Evolutionary conservation across 1,140 invertebrate species (phyloP).

Genomic region (Neodiprion fabricii): DNA sequence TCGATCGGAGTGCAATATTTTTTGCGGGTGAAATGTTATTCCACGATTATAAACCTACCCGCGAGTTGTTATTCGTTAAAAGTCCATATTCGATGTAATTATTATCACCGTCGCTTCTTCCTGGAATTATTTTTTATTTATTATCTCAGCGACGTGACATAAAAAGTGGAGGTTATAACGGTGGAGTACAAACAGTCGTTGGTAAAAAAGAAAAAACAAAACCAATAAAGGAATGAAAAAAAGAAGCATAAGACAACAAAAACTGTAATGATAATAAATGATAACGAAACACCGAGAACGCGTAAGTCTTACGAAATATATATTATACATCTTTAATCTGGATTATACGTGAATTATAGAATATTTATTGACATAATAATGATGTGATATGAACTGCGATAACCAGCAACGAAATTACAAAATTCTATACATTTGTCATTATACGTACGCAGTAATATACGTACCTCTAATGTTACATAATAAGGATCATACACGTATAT

Average conservation of each 20-base stretch:
- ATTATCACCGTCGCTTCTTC: too few species aligned
- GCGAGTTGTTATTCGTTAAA: too few species aligned
- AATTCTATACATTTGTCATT: too few species aligned
- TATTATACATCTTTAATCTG: not conserved
- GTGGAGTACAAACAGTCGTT: not conserved
- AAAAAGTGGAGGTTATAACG: not conserved
- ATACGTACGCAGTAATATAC: not conserved
- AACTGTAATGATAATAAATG: too few species aligned
- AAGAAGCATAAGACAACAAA: not conserved
- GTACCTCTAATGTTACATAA: too few species aligned
- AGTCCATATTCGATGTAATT: too few species aligned
- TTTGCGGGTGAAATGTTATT: not conserved
- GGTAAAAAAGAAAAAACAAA: not conserved
- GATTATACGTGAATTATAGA: not conserved
- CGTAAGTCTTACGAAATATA: not conserved
- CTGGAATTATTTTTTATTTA: too few species aligned
- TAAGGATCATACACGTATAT: not conserved
- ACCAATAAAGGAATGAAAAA: not conserved
- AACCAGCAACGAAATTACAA: not conserved
- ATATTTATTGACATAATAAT: not conserved
- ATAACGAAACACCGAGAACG: not conserved
- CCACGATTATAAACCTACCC: not conserved
- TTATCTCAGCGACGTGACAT: not conserved
- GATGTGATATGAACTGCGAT: constrained; percentile 4
- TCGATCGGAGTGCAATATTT: not conserved